Evolutionary conservation across 2,797 vertebrate genomes (phyloP).

Genomic region (Onychomys leucogaster): DNA sequence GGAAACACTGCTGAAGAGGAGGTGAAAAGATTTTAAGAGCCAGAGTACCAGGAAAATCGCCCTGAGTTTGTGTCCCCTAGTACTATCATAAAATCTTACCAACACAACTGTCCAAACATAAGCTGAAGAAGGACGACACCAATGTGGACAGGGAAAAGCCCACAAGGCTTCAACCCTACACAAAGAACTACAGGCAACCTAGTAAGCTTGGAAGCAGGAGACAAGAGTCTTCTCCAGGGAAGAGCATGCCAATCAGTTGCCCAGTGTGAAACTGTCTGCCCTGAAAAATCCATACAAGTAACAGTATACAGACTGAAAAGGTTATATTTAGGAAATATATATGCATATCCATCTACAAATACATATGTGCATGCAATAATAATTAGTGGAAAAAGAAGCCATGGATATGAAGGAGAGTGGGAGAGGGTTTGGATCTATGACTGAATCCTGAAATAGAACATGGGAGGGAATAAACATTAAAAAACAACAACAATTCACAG

Average conservation of each 20-base stretch:
- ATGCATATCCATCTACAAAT: not conserved
- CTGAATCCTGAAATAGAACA: not conserved
- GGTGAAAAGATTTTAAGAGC: not conserved
- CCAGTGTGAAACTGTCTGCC: not conserved
- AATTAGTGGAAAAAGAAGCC: not conserved
- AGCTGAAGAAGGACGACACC: not conserved
- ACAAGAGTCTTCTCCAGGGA: not conserved
- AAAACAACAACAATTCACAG: not conserved
- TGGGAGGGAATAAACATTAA: not conserved
- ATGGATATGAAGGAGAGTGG: not conserved
- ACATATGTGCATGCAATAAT: not conserved
- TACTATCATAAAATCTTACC: not conserved
- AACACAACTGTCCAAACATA: not conserved
- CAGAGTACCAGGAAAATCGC: not conserved
- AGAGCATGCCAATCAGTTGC: not conserved
- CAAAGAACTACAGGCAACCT: not conserved
- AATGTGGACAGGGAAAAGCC: not conserved
- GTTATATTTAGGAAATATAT: not conserved
- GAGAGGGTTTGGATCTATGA: too few relatives aligned
- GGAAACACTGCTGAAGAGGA: not conserved
- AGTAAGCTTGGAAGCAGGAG: not conserved
- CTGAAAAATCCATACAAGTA: not conserved
- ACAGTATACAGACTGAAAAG: not conserved
- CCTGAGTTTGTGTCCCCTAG: not conserved
- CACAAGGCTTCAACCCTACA: not conserved